These are phyloP conservation scores for Pocillopora meandrina DNA, from an alignment of 92 coral and sea anemone species.

Conservation along the genomic window DNA sequence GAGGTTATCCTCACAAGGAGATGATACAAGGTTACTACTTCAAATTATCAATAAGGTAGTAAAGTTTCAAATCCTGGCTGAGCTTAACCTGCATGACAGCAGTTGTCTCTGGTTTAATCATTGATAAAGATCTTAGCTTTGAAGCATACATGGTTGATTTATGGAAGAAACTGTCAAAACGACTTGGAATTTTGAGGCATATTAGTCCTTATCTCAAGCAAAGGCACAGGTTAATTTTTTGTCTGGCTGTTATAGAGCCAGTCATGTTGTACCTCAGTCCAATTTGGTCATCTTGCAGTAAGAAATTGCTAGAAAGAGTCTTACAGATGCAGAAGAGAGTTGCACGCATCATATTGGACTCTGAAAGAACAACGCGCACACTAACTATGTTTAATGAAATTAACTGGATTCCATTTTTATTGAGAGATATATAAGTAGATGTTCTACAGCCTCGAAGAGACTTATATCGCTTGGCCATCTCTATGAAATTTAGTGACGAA, in stretches of 20 bases:
- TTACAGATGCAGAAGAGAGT: slow-evolving; percentile 43
- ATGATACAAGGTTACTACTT: background rate
- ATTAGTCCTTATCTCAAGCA: background rate
- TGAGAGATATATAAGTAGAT: too few species aligned
- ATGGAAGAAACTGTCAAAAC: too few species aligned
- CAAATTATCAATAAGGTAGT: too few species aligned
- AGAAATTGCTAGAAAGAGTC: slow-evolving; percentile 18
- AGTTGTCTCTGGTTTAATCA: too few species aligned
- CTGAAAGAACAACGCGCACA: slow-evolving; percentile 23
- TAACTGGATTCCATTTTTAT: slow-evolving; percentile 15
- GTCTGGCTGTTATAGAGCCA: slow-evolving; percentile 14
- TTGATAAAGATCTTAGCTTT: too few species aligned
- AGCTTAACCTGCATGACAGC: too few species aligned
- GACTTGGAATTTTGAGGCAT: too few species aligned
- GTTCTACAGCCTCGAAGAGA: too few species aligned
- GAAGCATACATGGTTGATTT: too few species aligned
- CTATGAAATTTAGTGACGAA: background rate
- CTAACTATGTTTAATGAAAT: slow-evolving; percentile 21
- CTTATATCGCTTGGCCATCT: too few species aligned
- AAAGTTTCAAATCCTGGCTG: too few species aligned
- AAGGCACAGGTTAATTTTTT: slow-evolving; percentile 7
- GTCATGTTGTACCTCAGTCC: slow-evolving; percentile 33
- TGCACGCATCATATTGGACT: slow-evolving; percentile 35
- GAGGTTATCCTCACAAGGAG: background rate
- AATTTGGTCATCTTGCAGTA: slow-evolving; percentile 32